phyloP scores from a whole-genome alignment of 2,113 vertebrate species.

The Gobius niger region DNA sequence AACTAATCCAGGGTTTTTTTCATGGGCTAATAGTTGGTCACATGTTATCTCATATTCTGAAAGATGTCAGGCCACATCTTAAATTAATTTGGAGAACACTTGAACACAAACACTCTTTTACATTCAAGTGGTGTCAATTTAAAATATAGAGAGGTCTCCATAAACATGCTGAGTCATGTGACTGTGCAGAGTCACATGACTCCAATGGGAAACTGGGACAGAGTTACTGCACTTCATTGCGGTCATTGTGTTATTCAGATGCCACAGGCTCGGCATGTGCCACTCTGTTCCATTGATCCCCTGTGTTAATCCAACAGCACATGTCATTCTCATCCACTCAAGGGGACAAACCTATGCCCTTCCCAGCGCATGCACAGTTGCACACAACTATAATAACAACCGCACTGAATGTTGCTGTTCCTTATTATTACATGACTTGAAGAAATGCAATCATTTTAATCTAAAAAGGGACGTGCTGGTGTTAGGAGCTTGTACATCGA shows the following conservation, averaged over 20 bases:
- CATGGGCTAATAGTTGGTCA: no score
- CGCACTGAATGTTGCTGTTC: background rate
- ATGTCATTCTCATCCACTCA: slow-evolving; percentile 37
- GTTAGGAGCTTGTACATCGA: background rate
- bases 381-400: background rate
- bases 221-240: slow-evolving; percentile 8
- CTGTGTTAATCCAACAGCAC: slow-evolving; percentile 41
- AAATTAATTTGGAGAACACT: no score
- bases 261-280: slow-evolving; percentile 32
- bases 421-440: no score
- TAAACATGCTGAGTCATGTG: background rate
- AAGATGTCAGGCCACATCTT: no score
- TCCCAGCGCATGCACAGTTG: slow-evolving; percentile 4
- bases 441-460: no score
- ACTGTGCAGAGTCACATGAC: background rate
- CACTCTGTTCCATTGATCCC: slow-evolving; percentile 40
- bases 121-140: background rate
- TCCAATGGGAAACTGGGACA: slow-evolving; percentile 14
- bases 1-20: no score
- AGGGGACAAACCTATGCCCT: slow-evolving; percentile 24
- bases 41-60: no score
- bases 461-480: background rate
- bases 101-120: background rate
- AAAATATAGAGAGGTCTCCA: background rate
- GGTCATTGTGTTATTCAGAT: slow-evolving; percentile 10